Evolutionary conservation across 2,888 invertebrate species (phyloP), one percentile per base, ranked within the genome.

Genomic region (Leptinotarsa tumamoca): DNA sequence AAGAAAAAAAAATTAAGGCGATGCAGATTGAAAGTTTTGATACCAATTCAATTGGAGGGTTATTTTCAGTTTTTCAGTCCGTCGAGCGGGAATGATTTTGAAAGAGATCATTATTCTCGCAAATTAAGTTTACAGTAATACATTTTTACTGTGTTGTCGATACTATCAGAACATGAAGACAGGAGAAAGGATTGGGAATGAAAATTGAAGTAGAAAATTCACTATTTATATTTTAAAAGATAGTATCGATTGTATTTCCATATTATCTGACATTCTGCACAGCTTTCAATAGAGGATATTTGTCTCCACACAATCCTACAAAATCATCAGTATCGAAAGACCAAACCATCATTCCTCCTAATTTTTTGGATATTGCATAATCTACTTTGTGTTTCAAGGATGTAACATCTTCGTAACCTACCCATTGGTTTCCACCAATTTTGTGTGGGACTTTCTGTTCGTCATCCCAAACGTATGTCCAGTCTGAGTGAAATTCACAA

Each of bases 241-340:
- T 43, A 13, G 54, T 54, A 18, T 3, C n/a, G 1, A 54, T 54
- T 3, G 7, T 18, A 18, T 54, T 54, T 54, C 18, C n/a, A 21
- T 2, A 56, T 33, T 5, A 58, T 70, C 43, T 54, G 27, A 71
- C 17, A 51, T 27, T 23, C 21, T 83, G 80, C 54, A 84, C 76
- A 15, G 77, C 75, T 3, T 78, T 80, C 14, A 83, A 73, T 23
- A 85, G 69, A 4, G 80, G 83, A 78, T 84, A 84, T 56, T 71
- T 76, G 27, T 88, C 88, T 4, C 77, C 81, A 80, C 94, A 94
- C 1, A 84, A 79, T 0, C 92, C 93, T 14, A 85, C 88, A 83
- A 94, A 94, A 83, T 95, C 95, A 83, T 95, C 95, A 14, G 93
- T 93, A 83, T 95, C 95, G 17, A 95, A 90, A 68, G 94, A 93